Evolutionary conservation across 2,113 vertebrate genomes (phyloP).

Genomic region (Gallinago jamesoni): DNA sequence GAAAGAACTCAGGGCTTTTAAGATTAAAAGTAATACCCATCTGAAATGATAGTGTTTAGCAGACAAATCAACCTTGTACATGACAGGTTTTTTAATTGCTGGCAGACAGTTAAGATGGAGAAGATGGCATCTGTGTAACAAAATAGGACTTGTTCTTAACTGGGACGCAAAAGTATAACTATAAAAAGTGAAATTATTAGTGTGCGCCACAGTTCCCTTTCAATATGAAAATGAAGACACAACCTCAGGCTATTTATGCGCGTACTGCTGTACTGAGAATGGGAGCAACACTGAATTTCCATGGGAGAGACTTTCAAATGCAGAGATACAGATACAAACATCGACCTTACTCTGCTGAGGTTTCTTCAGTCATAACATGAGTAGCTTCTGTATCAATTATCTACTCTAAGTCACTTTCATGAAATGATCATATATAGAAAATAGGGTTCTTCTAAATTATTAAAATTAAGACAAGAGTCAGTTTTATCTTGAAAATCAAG

Average conservation of each 20-base stretch:
- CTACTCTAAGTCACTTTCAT: background rate
- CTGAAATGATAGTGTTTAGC: background rate
- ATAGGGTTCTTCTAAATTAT: background rate
- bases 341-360: background rate
- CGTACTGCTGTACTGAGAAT: background rate
- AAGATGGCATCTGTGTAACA: background rate
- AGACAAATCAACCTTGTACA: rapidly evolving
- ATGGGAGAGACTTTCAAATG: background rate
- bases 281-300: background rate
- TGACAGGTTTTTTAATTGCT: background rate
- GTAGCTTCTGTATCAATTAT: background rate
- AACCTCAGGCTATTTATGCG: background rate
- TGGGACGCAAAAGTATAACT: background rate
- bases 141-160: background rate
- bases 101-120: background rate
- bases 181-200: background rate
- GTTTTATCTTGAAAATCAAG: background rate
- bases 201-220: background rate
- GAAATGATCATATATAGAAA: background rate
- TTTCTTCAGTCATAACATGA: background rate
- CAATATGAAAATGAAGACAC: background rate
- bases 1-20: background rate
- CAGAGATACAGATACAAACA: background rate
- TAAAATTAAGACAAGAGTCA: background rate
- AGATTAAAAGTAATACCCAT: background rate